These are phyloP conservation scores for Phasianus colchicus DNA, from an alignment of 2,113 vertebrate genomes.

Conservation along the genomic window DNA sequence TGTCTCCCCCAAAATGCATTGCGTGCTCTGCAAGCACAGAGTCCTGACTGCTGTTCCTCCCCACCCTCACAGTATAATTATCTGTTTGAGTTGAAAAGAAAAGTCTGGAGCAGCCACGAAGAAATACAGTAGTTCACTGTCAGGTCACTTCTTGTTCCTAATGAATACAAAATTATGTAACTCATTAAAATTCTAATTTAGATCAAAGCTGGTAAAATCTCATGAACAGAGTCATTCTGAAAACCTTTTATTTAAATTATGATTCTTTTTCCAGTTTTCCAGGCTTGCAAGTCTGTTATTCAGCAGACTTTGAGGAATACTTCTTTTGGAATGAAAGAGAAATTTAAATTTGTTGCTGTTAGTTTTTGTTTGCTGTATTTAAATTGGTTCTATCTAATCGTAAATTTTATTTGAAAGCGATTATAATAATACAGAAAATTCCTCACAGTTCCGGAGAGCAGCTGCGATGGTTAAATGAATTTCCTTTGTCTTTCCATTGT, in stretches of 20 bases:
- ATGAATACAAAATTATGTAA: neutral
- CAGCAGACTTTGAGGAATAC: neutral
- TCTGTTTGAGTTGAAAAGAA: neutral
- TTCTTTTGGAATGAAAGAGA: neutral
- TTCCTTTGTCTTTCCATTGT: neutral
- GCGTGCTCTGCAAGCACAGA: neutral
- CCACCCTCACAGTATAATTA: neutral
- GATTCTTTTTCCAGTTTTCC: neutral
- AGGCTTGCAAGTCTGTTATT: neutral
- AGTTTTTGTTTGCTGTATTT: neutral
- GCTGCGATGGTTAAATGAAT: neutral
- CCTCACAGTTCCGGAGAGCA: neutral
- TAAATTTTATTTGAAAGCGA: neutral
- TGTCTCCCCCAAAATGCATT: fast-evolving
- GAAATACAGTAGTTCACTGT: neutral
- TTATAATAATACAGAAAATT: neutral
- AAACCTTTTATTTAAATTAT: neutral
- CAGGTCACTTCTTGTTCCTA: neutral
- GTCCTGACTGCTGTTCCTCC: neutral
- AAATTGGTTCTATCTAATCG: fast-evolving
- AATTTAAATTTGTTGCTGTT: neutral
- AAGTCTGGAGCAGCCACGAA: neutral
- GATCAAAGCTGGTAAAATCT: neutral
- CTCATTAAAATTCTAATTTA: neutral
- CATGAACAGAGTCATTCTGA: neutral